Evolutionary conservation across 2,797 vertebrate genomes (phyloP).

Genomic region (Myiothlypis coronata): DNA sequence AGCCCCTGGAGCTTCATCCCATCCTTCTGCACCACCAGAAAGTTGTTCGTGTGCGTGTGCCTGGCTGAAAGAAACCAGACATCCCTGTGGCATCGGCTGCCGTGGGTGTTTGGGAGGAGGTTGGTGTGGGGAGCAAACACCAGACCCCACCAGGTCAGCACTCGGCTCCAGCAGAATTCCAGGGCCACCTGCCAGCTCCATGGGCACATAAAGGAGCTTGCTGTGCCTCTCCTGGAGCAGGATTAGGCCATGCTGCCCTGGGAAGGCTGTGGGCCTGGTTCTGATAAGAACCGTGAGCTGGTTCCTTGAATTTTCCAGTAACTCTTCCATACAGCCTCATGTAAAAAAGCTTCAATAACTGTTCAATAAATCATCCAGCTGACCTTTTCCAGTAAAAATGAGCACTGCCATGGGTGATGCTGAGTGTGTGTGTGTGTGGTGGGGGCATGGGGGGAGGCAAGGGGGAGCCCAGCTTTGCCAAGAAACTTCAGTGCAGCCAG

Average conservation of each 20-base stretch:
- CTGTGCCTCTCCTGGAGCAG: accelerated
- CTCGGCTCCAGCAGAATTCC: not conserved
- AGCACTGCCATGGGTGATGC: not conserved
- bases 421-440: not conserved
- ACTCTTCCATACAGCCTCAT: conserved; percentile 58
- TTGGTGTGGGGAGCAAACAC: not conserved
- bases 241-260: accelerated
- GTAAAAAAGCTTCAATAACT: conserved; percentile 77
- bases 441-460: not conserved
- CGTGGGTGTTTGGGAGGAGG: accelerated
- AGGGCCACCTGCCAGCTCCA: not conserved
- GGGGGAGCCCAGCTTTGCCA: conserved; percentile 20
- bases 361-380: conserved; percentile 81
- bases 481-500: conserved; percentile 52
- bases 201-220: not conserved
- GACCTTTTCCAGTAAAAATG: conserved; percentile 79
- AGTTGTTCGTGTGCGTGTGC: accelerated
- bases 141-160: not conserved
- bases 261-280: not conserved
- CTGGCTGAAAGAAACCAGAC: not conserved
- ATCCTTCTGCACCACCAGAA: not conserved
- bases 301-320: conserved; percentile 64
- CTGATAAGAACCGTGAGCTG: accelerated
- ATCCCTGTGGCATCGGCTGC: accelerated
- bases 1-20: not conserved